Percentiles rank a stretch among this genome's conserved stretches.
Conservation (phyloP, 2,797 vertebrate genomes). For the Enteromius afrohamiltoni region DNA sequence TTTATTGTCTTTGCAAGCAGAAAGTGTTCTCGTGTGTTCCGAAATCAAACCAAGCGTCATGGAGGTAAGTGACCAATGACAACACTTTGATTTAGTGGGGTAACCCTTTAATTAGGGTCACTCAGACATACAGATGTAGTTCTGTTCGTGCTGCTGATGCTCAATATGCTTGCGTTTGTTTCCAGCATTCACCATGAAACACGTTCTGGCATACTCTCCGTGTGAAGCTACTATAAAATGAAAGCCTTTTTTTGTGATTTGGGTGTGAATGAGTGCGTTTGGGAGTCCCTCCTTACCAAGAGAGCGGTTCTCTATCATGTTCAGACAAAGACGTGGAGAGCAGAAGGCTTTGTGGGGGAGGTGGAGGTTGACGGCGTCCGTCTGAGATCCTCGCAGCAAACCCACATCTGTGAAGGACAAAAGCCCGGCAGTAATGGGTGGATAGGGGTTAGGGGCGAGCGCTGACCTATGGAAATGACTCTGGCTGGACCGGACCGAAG, state of each 20-base stretch:
- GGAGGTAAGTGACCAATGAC: no score
- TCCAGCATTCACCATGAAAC: neutral
- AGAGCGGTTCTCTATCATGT: conserved; percentile 4
- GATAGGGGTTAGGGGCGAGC: conserved; percentile 52
- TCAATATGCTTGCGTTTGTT: neutral
- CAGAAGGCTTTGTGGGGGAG: conserved; percentile 44
- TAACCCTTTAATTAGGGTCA: neutral
- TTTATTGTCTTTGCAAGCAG: no score
- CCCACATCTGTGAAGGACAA: conserved; percentile 78
- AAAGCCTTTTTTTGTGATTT: neutral
- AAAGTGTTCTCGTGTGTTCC: no score
- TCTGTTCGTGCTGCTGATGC: neutral
- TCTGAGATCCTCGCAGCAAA: conserved; percentile 41
- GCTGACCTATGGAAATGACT: conserved; percentile 78
- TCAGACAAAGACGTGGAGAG: conserved; percentile 42
- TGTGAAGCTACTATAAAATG: neutral
- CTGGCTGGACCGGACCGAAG: conserved; percentile 25
- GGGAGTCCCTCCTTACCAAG: neutral
- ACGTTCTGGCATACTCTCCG: neutral
- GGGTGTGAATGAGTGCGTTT: neutral
- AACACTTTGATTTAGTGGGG: no score
- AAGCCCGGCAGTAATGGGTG: conserved; percentile 64
- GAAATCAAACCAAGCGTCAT: no score
- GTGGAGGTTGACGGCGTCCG: conserved; percentile 35
- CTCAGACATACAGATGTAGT: neutral